Base-by-base conservation (phyloP, 2,888 invertebrate species). In the Byasa hedistus region DNA sequence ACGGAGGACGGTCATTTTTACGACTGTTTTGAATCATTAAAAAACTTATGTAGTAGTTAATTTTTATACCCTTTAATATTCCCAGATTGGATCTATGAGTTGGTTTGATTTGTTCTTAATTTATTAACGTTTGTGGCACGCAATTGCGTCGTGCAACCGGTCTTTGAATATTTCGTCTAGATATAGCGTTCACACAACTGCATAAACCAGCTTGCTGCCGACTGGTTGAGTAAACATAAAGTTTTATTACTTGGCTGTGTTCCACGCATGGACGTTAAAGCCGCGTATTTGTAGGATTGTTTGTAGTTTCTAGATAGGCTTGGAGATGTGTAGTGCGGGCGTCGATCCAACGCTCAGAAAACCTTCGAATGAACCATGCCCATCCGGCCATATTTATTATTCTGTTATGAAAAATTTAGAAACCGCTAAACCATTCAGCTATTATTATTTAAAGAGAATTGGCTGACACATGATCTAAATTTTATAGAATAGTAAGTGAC, bases 201-300 rank as follows among this genome's bases (percentile, higher is more conserved):
- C 82, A 83, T 84, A 85, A 84, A 84, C 84, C 81, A 82, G 83
- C 80, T 79, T 80, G 80, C 79, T 82, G 84, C 84, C 79, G 85
- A 85, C 83, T 85, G 79, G 81, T 79, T 83, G 82, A 87, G 86
- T 85, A 87, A 89, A 90, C 91, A 89, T 87, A 83, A 86, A 86
- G 86, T 89, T 90, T 91, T 90, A 91, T 90, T 87, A 88, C 86
- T 91, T 91, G 91, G 91, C 91, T 84, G 80, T 84, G 87, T 88
- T 91, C 91, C 91, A 91, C 87, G 86, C 86, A 83, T 79, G 84
- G 81, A 81, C 83, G 85, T 87, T 86, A 86, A 88, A 84, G 85
- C 85, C 81, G 80, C 79, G 84, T 86, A 83, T 87, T 86, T 85
- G 84, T 85, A 82, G 77, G 79, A 80, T 80, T 79, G 85, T 83